Evolutionary conservation across 2,113 vertebrate genomes (phyloP), one percentile per base, ranked within the genome.

Genomic region (Limanda limanda): DNA sequence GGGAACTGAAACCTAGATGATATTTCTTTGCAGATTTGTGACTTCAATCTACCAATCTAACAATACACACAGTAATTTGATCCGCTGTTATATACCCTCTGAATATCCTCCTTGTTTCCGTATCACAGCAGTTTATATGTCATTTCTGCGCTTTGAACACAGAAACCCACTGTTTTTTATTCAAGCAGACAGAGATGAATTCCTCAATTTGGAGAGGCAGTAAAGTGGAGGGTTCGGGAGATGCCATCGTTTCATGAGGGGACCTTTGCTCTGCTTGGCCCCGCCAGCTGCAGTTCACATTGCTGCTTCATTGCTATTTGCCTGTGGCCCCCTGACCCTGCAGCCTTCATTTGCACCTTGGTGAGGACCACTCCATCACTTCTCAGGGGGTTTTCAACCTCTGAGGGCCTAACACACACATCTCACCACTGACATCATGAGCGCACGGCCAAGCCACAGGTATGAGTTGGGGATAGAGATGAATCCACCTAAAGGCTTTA

Each of bases 311-410:
- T 91, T 90, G 82, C 82, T 93, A 89, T 94, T 93, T 94, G 93
- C 90, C 82, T 25, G 81, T 85, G 92, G 90, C 92, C 91, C 87
- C 40, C 25, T 91, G 90, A 91, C 93, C 92, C 88, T 13, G 55
- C 76, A 69, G 77, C 75, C 78, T 94, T 95, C 91, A 95, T 95
- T 95, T 94, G 71, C 93, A 91, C 93, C 89, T 86, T 2, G 55
- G 93, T 94, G 94, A 90, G 83, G 90, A 94, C 79, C 86, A 78
- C 81, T 94, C 92, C 91, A 93, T 94, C 93, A 94, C 87, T 63
- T 79, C 11, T 65, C 51, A 10, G 73, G 58, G 82, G 67, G 18
- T 7, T 27, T 15, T 60, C 58, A 69, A 42, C 40, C 81, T 79
- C 73, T 47, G n/a, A 67, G 70, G 57, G 18, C n/a, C 86, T 63